These are phyloP conservation scores for Buceros bicornis DNA, from an alignment of 2,797 vertebrate species.

Conservation along the genomic window DNA sequence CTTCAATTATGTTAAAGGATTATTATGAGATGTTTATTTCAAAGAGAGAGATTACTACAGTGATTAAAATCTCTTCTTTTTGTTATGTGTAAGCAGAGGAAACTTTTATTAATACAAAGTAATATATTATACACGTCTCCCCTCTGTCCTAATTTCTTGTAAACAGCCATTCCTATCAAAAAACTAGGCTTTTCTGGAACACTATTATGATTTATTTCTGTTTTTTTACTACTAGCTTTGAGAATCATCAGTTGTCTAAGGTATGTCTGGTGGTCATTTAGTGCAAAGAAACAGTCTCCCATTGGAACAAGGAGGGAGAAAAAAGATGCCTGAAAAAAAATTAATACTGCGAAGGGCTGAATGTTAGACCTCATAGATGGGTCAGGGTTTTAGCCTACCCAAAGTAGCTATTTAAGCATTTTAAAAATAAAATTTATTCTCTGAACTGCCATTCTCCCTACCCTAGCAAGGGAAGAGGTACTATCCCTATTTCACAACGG, in stretches of 20 bases:
- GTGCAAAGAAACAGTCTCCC: not conserved
- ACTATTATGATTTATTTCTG: not conserved
- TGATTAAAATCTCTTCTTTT: slow-evolving; percentile 70
- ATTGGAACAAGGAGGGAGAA: not conserved
- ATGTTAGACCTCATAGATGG: not conserved
- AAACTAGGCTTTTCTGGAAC: not conserved
- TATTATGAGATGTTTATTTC: slow-evolving; percentile 60
- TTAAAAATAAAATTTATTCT: not conserved
- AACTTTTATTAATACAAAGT: slow-evolving; percentile 52
- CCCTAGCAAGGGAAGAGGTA: not conserved
- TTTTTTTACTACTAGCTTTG: not conserved
- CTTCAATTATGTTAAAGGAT: slow-evolving; percentile 63
- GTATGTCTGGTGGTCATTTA: not conserved
- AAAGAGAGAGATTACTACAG: not conserved
- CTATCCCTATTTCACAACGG: not conserved
- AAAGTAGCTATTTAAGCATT: not conserved
- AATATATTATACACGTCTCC: slow-evolving; percentile 20
- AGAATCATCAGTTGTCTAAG: not conserved
- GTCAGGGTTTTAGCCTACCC: not conserved
- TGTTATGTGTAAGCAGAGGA: slow-evolving; percentile 66
- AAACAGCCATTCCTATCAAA: not conserved
- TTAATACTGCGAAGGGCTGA: accelerated
- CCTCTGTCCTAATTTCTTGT: not conserved
- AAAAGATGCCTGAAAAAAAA: not conserved
- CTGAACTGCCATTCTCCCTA: not conserved